phyloP scores from a whole-genome alignment of 2,797 vertebrate species.

The Malacoctenus gilli region DNA sequence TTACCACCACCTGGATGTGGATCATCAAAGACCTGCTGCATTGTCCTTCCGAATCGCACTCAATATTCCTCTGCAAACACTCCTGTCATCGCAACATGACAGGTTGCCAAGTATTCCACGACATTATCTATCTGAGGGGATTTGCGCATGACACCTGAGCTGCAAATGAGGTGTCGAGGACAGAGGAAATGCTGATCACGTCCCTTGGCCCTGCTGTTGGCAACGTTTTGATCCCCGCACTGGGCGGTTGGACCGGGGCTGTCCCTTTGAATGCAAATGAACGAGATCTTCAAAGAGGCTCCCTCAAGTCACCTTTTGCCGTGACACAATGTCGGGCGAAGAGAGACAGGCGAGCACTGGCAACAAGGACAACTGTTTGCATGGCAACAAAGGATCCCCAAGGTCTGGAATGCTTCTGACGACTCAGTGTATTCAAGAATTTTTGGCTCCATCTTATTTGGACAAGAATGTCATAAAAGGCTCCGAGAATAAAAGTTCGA shows the following conservation, averaged over 20 bases:
- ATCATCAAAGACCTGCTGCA: slow-evolving; percentile 47
- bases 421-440: neutral
- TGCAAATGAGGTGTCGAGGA: slow-evolving; percentile 62
- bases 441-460: neutral
- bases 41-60: slow-evolving; percentile 54
- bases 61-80: slow-evolving; percentile 64
- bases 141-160: slow-evolving; percentile 61
- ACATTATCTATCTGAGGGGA: slow-evolving; percentile 61
- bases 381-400: slow-evolving; percentile 10
- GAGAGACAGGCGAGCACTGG: slow-evolving; percentile 42
- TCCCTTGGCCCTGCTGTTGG: slow-evolving; percentile 49
- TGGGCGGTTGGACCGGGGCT: slow-evolving; percentile 12
- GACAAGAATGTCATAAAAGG: neutral
- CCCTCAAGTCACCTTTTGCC: slow-evolving; percentile 57
- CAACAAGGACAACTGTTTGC: slow-evolving; percentile 15
- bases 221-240: slow-evolving; percentile 61
- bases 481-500: slow-evolving; percentile 7
- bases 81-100: slow-evolving; percentile 54
- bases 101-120: slow-evolving; percentile 52
- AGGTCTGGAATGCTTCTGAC: neutral
- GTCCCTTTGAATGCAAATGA: slow-evolving; percentile 70
- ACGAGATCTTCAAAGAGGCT: slow-evolving; percentile 59
- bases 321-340: slow-evolving; percentile 7
- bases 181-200: slow-evolving; percentile 50
- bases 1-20: slow-evolving; percentile 39